Evolutionary conservation across 2,797 vertebrate genomes (phyloP).

Genomic region (Gallinago solitaria): DNA sequence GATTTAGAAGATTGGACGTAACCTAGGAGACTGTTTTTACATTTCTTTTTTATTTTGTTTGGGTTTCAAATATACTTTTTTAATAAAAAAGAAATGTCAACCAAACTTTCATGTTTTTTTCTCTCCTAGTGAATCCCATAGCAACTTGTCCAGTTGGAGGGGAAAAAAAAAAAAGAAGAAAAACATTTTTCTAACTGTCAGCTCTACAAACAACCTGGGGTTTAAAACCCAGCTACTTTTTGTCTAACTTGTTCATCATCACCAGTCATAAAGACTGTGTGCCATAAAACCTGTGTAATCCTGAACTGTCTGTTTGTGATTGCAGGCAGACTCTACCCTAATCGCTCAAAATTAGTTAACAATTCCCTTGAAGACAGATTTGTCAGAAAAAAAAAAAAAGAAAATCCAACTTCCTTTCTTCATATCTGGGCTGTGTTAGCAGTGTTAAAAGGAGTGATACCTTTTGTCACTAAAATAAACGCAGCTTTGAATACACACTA

Average conservation of each 20-base stretch:
- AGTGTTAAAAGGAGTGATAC: not conserved
- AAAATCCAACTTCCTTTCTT: not conserved
- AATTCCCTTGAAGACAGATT: not conserved
- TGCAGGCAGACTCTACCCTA: not conserved
- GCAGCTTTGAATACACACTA: not conserved
- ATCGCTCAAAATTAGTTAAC: not conserved
- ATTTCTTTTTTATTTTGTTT: not conserved
- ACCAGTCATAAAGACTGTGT: not conserved
- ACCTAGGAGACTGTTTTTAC: not conserved
- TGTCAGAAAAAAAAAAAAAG: not conserved
- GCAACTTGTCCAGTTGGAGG: not conserved
- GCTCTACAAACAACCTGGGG: not conserved
- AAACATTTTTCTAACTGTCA: not conserved
- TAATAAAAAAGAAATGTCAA: not conserved
- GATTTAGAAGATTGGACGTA: not conserved
- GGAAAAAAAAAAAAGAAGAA: not conserved
- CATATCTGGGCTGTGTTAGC: not conserved
- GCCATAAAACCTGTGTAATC: not conserved
- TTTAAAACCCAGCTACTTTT: conserved; percentile 9
- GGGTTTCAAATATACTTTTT: not conserved
- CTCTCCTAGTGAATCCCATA: not conserved
- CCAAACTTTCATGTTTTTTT: not conserved
- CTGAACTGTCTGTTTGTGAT: not conserved
- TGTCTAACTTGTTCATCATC: not conserved
- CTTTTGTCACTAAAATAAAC: not conserved